Conservation (phyloP, 1,140 invertebrate genomes). For the Drosophila prosaltans region DNA sequence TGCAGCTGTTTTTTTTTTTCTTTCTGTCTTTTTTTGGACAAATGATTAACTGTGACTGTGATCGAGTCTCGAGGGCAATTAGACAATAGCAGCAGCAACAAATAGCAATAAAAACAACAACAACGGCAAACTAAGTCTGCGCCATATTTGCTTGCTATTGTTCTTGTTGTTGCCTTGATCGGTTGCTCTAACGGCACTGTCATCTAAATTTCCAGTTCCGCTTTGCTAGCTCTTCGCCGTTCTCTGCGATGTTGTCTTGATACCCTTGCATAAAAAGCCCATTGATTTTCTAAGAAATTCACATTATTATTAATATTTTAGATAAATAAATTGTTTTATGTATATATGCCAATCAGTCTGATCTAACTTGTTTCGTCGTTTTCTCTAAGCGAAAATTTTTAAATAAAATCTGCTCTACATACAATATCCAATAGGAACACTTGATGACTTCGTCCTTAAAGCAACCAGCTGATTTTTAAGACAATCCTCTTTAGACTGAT, state of each 20-base stretch:
- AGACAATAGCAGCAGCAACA: background rate
- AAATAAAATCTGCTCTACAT: too few relatives aligned
- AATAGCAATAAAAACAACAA: background rate
- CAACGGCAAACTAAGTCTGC: conserved; percentile 19
- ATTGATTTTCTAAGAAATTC: background rate
- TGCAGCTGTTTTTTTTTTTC: conserved; percentile 14
- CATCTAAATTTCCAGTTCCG: conserved; percentile 71
- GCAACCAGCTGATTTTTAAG: background rate
- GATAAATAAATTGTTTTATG: too few relatives aligned
- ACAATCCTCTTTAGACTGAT: background rate
- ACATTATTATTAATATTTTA: too few relatives aligned
- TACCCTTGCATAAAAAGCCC: background rate
- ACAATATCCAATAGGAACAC: background rate
- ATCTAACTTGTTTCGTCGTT: background rate
- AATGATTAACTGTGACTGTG: conserved; percentile 23
- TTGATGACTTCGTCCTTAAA: background rate
- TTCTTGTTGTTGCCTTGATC: conserved; percentile 31
- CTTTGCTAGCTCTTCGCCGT: conserved; percentile 71
- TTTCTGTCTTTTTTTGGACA: conserved; percentile 37
- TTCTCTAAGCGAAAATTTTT: background rate
- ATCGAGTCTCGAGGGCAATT: conserved; percentile 18
- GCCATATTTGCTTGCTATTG: conserved; percentile 43
- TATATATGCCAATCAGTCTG: background rate
- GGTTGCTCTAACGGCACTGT: conserved; percentile 69
- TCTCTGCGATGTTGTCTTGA: conserved; percentile 15